These are phyloP conservation scores for Cryptocephalus primarius DNA, from an alignment of 2,888 invertebrate genomes.

Conservation along the genomic window DNA sequence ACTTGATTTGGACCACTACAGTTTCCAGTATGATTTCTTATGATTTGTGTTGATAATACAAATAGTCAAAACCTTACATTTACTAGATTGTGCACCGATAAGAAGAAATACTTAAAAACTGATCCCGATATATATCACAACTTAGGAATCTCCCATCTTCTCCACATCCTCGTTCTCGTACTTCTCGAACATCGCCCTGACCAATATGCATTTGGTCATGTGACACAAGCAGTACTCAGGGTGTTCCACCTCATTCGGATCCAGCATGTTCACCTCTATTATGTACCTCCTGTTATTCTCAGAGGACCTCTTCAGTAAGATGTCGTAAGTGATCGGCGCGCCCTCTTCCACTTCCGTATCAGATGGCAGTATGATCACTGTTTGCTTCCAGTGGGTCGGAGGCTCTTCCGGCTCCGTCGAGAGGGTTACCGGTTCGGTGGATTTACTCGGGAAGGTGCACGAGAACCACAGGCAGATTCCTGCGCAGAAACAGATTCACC, in stretches of 20 bases:
- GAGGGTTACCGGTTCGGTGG: slow-evolving; percentile 31
- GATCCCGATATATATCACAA: too few relatives aligned
- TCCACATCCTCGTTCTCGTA: slow-evolving; percentile 30
- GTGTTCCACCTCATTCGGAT: slow-evolving; percentile 58
- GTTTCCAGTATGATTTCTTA: too few relatives aligned
- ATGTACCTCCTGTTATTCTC: slow-evolving; percentile 51
- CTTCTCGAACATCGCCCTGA: slow-evolving; percentile 49
- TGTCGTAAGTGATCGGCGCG: slow-evolving; percentile 59
- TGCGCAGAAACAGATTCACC: slow-evolving; percentile 3
- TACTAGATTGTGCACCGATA: too few relatives aligned
- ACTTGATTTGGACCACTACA: too few relatives aligned
- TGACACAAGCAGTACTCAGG: slow-evolving; percentile 68
- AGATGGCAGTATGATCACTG: slow-evolving; percentile 62
- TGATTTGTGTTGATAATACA: too few relatives aligned
- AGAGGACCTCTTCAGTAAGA: slow-evolving; percentile 46
- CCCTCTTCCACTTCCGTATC: slow-evolving; percentile 45
- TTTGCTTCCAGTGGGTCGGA: slow-evolving; percentile 65
- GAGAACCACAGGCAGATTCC: slow-evolving; percentile 77
- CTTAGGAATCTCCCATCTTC: too few relatives aligned
- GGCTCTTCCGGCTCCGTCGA: slow-evolving; percentile 47
- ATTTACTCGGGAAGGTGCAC: slow-evolving; percentile 45
- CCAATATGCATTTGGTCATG: slow-evolving; percentile 67
- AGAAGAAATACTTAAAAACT: too few relatives aligned
- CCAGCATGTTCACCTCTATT: slow-evolving; percentile 57
- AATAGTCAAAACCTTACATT: too few relatives aligned